Conservation (phyloP, 2,888 invertebrate genomes). For the Lycocerus yunnanus region DNA sequence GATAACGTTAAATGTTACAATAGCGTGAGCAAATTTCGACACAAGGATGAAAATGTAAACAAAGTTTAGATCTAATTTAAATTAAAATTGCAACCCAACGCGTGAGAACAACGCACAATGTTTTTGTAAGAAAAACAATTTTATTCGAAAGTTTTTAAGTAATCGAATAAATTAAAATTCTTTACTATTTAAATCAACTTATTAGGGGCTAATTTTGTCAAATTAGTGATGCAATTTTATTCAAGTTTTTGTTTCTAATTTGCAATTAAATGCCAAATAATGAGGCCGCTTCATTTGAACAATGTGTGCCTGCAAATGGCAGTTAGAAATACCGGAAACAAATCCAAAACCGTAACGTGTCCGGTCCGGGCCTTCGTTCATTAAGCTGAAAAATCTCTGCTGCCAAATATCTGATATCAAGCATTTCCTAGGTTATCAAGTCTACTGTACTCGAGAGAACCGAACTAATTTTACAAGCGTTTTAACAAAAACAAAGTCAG, state of each 20-base stretch:
- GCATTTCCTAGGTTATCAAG: neutral
- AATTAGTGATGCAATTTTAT: neutral
- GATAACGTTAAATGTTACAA: conserved; percentile 5
- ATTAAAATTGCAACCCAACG: neutral
- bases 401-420: conserved; percentile 8
- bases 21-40: conserved; percentile 3
- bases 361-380: conserved; percentile 27
- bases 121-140: neutral
- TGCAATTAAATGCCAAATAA: conserved; percentile 19
- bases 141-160: neutral
- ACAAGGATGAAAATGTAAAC: conserved; percentile 6
- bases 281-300: conserved; percentile 8
- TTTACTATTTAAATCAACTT: neutral
- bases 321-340: conserved; percentile 22
- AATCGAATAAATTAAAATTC: neutral
- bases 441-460: neutral
- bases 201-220: neutral
- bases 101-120: neutral
- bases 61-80: conserved; percentile 3
- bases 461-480: neutral
- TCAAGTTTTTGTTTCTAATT: conserved; percentile 7
- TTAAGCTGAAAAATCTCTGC: conserved; percentile 21
- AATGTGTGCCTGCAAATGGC: conserved; percentile 1
- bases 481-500: neutral
- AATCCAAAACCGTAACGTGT: conserved; percentile 27